These are phyloP conservation scores for Cotesia vestalis DNA, from an alignment of 1,140 invertebrate genomes.

Conservation along the genomic window DNA sequence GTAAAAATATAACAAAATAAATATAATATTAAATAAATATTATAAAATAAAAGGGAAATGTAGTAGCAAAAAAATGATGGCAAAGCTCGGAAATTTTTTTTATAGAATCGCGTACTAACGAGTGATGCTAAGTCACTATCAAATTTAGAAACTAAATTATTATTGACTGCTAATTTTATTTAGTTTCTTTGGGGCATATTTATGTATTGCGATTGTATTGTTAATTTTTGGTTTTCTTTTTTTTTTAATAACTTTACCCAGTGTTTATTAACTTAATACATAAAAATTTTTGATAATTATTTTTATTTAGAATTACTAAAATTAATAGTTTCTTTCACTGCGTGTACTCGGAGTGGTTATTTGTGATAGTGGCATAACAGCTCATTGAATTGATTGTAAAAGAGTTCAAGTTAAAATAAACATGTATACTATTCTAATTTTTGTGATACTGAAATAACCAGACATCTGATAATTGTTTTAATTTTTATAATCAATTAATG, in stretches of 20 bases:
- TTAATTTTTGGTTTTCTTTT: background rate
- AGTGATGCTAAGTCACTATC: no score
- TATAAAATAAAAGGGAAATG: slow-evolving; percentile 11
- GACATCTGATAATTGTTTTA: no score
- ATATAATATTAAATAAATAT: slow-evolving; percentile 27
- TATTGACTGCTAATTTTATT: no score
- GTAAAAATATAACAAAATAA: no score
- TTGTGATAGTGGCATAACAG: slow-evolving; percentile 17
- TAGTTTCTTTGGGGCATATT: background rate
- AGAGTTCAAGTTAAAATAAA: slow-evolving; percentile 8
- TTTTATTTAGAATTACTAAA: background rate
- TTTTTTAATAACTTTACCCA: background rate
- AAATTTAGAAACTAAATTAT: no score
- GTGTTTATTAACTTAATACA: background rate
- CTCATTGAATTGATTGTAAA: slow-evolving; percentile 20
- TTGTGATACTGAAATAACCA: background rate
- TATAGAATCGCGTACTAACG: no score
- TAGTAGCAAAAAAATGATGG: background rate
- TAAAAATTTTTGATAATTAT: slow-evolving; percentile 8
- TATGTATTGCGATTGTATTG: background rate
- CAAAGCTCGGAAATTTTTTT: no score
- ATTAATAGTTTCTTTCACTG: slow-evolving; percentile 11
- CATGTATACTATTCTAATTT: slow-evolving; percentile 9
- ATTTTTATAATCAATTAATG: no score
- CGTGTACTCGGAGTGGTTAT: no score